Base-by-base conservation (phyloP, 2,113 vertebrate genomes). In the Brachyhypopomus gauderio region DNA sequence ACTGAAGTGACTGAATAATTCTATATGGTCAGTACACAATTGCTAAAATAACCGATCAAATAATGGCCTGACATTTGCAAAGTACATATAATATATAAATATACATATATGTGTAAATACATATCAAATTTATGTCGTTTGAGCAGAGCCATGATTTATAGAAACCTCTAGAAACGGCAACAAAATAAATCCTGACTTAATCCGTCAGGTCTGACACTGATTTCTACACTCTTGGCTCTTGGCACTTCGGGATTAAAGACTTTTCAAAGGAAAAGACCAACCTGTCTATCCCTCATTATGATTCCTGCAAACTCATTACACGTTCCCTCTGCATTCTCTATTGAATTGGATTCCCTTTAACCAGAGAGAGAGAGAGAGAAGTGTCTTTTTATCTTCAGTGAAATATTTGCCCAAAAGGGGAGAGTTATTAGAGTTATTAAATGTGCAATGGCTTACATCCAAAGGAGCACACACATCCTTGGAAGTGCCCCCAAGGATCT, bases 241-340 rank as follows among this genome's bases (percentile, higher is more conserved):
- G 84, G 77, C 76, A 75, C 60, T 59, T 14, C 22, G 80, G 85
- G 85, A 89, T 90, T 90, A 90, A 85, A 75, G 85, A 78, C 84
- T 82, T 91, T 87, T 86, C 11, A 55, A 85, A 89, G 85, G 81
- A 80, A 88, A 89, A 82, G 83, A 72, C 63, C 78, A 36, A 85
- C 55, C 83, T 81, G 85, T 78, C 89, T 82, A 67, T 73, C 55
- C 34, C 79, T 88, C 80, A 79, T 88, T 88, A 85, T 9, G 1
- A 84, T 74, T 83, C 77, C 71, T 67, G 81, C 62, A 85, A 84
- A 88, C 84, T 87, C 76, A 25, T 84, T 89, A 83, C 72, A 62
- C 60, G 81, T 76, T 81, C 72, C 12, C 25, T 11, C 78, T 80
- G 85, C 74, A 79, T 82, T 78, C 82, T 81, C 73, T 73, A 84